Evolutionary conservation across 2,888 invertebrate species (phyloP).

Genomic region (Diplolepis rosae): DNA sequence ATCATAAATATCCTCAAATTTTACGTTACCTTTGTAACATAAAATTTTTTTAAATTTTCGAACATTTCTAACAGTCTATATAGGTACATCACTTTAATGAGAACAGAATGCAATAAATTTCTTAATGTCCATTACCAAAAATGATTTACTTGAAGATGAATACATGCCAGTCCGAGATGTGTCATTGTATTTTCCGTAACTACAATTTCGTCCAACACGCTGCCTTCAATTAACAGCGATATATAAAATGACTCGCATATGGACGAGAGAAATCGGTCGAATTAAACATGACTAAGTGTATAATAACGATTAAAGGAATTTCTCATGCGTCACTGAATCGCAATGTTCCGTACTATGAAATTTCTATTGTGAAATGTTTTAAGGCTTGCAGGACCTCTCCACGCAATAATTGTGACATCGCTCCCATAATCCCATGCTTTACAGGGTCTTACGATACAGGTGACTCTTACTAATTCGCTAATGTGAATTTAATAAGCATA

Average conservation of each 20-base stretch:
- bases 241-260: constrained; percentile 1
- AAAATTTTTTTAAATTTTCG: too few species aligned
- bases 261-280: constrained; percentile 13
- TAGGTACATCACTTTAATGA: too few species aligned
- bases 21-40: too few species aligned
- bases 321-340: constrained; percentile 12
- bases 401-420: not conserved
- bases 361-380: not conserved
- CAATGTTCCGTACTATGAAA: constrained; percentile 4
- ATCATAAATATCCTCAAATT: too few species aligned
- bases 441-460: not conserved
- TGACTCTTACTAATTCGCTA: not conserved
- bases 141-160: too few species aligned
- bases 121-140: too few species aligned
- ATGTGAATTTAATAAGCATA: not conserved
- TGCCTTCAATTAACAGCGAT: not conserved
- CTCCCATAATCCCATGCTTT: not conserved
- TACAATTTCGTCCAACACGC: not conserved
- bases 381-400: not conserved
- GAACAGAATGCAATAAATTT: too few species aligned
- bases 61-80: too few species aligned
- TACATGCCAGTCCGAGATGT: not conserved
- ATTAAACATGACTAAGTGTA: constrained; percentile 8
- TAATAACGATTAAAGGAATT: constrained; percentile 13
- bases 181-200: not conserved